Evolutionary conservation across 2,113 vertebrate species (phyloP), one percentile per base, ranked within the genome.

Genomic region (Pelodiscus sinensis): DNA sequence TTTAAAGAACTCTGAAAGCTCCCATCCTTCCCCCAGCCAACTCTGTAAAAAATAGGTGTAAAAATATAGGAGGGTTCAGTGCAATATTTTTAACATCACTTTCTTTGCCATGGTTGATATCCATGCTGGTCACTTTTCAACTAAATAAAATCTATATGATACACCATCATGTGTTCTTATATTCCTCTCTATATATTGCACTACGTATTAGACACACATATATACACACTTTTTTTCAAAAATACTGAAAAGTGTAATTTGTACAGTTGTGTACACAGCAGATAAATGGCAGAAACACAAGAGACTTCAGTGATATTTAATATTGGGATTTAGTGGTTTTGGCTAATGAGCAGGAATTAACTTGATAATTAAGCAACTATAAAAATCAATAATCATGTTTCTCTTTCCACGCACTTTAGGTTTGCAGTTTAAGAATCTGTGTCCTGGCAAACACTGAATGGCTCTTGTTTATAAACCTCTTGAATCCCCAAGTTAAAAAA

Each of bases 301-400:
- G 4, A 14, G 35, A 8, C 0, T 0, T n/a, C 9, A 8, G 51
- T 80, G 82, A 2, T 25, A 62, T 52, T 29, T 52, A 54, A 1
- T 10, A 87, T 29, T 19, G 10, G 4, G 13, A 38, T 60, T 78
- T 78, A 58, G 24, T 1, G 81, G 2, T 5, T 31, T 15, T 35
- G 35, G 27, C 60, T 65, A 73, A 73, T 35, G n/a, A 68, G 19
- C 10, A 22, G 19, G 9, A 38, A 35, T 73, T 73, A 73, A 38
- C 22, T 18, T 9, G n/a, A 9, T 71, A 71, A 71, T 19, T 71
- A 60, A 60, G 6, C 25, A 29, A 60, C 9, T 7, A 71, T 8
- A 71, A 35, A 71, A 31, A 27, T 13, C 29, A 15, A 68, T 4
- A 15, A 35, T 31, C 9, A 9, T n/a, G 14, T 71, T 71, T 71